phyloP scores from a whole-genome alignment of 2,797 vertebrate species.

The Moxostoma hubbsi region DNA sequence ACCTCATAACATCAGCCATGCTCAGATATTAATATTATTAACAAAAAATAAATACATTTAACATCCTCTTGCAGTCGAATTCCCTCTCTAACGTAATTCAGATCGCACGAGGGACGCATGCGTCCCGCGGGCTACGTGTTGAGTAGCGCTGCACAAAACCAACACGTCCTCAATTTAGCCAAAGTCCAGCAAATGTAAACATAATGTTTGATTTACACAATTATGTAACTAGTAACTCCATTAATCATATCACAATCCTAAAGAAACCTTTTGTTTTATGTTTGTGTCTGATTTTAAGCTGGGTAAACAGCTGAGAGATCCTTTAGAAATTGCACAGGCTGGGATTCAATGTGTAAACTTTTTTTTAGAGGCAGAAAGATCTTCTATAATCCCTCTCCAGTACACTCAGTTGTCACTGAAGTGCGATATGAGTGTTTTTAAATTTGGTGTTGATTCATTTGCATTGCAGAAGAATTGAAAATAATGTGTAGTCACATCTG shows the following conservation, averaged over 20 bases:
- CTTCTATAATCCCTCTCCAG: slow-evolving; percentile 22
- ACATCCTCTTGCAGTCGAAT: too few relatives aligned
- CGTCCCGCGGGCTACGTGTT: too few relatives aligned
- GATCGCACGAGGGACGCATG: too few relatives aligned
- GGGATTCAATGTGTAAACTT: neutral
- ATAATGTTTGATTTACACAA: neutral
- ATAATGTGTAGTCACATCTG: neutral
- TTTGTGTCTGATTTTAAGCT: too few relatives aligned
- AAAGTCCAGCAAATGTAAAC: neutral
- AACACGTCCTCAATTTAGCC: slow-evolving; percentile 5
- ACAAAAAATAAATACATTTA: too few relatives aligned
- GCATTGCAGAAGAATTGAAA: neutral
- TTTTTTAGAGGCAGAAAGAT: slow-evolving; percentile 2
- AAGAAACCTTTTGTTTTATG: too few relatives aligned
- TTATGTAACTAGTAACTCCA: too few relatives aligned
- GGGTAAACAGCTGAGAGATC: too few relatives aligned
- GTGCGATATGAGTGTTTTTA: neutral
- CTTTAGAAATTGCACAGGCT: neutral
- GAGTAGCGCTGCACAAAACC: neutral
- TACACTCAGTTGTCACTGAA: slow-evolving; percentile 16
- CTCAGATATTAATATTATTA: too few relatives aligned
- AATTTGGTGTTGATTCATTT: neutral
- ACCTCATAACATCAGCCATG: too few relatives aligned
- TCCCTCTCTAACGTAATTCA: too few relatives aligned
- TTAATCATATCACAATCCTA: too few relatives aligned